Percentiles rank a stretch among this genome's conserved stretches.
These are phyloP conservation scores for Montifringilla adamsi DNA, from an alignment of 2,113 vertebrate genomes.

Conservation along the genomic window DNA sequence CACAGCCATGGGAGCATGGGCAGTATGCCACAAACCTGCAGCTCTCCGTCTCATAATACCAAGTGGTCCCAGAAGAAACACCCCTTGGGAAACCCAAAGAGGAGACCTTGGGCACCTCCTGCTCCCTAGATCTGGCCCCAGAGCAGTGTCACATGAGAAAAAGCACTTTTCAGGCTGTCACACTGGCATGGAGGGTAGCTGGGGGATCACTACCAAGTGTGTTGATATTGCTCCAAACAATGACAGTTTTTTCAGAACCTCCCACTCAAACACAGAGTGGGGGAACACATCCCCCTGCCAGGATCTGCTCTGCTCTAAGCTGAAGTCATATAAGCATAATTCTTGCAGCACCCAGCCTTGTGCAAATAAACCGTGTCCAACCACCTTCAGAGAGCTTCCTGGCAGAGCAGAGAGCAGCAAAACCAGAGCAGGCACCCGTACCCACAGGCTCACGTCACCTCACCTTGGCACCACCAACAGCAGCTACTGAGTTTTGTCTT, in stretches of 20 bases:
- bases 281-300: background rate
- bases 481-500: background rate
- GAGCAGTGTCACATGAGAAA: background rate
- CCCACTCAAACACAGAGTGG: rapidly evolving
- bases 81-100: background rate
- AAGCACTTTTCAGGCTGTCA: background rate
- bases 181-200: background rate
- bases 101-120: background rate
- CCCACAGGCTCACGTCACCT: background rate
- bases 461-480: background rate
- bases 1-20: background rate
- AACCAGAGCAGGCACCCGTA: background rate
- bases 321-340: background rate
- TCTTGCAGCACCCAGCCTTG: background rate
- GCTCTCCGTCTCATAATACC: background rate
- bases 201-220: background rate
- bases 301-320: background rate
- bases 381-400: background rate
- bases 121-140: background rate
- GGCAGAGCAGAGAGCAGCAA: background rate
- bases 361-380: background rate
- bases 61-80: background rate
- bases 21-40: background rate
- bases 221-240: background rate
- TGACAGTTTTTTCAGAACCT: background rate